A percentile compares a stretch with the other conserved stretches of the same genome.
Evolutionary conservation across 2,888 invertebrate genomes (phyloP).

Genomic region (Scelioninae gen. 2): DNA sequence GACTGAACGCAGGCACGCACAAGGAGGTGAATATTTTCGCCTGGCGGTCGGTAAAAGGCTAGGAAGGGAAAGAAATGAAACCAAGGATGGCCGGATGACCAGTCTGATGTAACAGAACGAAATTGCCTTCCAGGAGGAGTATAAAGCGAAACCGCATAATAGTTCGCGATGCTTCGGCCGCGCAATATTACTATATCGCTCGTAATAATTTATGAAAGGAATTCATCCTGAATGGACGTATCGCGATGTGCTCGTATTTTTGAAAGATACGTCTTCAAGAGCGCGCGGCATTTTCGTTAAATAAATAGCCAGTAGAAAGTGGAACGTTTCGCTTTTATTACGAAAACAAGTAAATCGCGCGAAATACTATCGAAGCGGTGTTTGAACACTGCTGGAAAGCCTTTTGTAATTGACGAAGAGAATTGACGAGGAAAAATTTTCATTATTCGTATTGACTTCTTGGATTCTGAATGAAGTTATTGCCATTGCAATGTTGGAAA

Average conservation of each 20-base stretch:
- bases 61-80: conserved; percentile 61
- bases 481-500: too few species aligned
- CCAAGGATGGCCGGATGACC: conserved; percentile 67
- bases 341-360: conserved; percentile 19
- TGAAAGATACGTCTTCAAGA: conserved; percentile 18
- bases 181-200: conserved; percentile 54
- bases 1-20: conserved; percentile 61
- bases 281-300: conserved; percentile 25
- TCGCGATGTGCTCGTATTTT: conserved; percentile 25
- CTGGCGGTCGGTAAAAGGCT: conserved; percentile 61
- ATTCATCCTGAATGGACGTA: conserved; percentile 42
- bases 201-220: conserved; percentile 54
- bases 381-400: too few species aligned
- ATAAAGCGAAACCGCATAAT: conserved; percentile 65
- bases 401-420: too few species aligned
- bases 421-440: too few species aligned
- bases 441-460: too few species aligned
- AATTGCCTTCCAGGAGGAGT: conserved; percentile 67
- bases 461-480: too few species aligned
- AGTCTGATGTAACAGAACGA: conserved; percentile 73
- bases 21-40: conserved; percentile 61
- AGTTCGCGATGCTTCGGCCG: conserved; percentile 41
- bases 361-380: neutral
- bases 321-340: conserved; percentile 22
- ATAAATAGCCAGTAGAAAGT: conserved; percentile 31